Base-by-base conservation (phyloP, 2,113 vertebrate species). In the Dasypus novemcinctus region DNA sequence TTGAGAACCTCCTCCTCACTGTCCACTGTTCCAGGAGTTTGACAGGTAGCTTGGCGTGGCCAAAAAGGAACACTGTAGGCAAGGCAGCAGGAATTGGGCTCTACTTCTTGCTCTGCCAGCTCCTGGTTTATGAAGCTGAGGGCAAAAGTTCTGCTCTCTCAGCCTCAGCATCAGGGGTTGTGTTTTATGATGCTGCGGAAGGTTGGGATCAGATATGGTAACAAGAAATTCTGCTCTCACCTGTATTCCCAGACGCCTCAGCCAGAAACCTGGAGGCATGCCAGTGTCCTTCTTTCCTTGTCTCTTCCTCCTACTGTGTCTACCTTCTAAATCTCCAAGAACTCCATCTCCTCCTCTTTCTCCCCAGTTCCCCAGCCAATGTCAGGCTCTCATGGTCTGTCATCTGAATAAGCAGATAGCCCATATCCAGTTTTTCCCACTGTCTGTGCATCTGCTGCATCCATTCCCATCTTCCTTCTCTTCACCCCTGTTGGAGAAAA, bases 241-340 rank as follows among this genome's bases (percentile, higher is more conserved):
- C 43, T 0, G 0, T 78, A 10, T 54, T 82, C 57, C 27, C 36
- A 23, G 21, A 29, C 5, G 27, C 68, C 43, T 78, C 59, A 66
- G 49, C 38, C 74, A n/a, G 57, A 80, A 80, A 63, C 64, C 71
- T 46, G 14, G 21, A 91, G 33, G 59, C 75, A 7, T 4, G 59
- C 57, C 43, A 91, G 74, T 0, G 0, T 31, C 59, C 59, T 4
- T 1, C 21, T 76, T 46, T 43, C 36, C 15, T 38, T 7, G 2
- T 27, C 59, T 91, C 82, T 79, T 57, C 21, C n/a, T 68, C 31
- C 66, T 29, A 68, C 41, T 46, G 15, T 68, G 81, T 85, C 61
- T 5, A 27, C 29, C 15, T 33, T 36, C 36, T 31, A 61, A 10
- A 36, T 49, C 33, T 46, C 41, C 46, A 64, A 57, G 64, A 36